These are phyloP conservation scores for Borostomias antarcticus DNA, from an alignment of 2,797 vertebrate species.

Conservation along the genomic window DNA sequence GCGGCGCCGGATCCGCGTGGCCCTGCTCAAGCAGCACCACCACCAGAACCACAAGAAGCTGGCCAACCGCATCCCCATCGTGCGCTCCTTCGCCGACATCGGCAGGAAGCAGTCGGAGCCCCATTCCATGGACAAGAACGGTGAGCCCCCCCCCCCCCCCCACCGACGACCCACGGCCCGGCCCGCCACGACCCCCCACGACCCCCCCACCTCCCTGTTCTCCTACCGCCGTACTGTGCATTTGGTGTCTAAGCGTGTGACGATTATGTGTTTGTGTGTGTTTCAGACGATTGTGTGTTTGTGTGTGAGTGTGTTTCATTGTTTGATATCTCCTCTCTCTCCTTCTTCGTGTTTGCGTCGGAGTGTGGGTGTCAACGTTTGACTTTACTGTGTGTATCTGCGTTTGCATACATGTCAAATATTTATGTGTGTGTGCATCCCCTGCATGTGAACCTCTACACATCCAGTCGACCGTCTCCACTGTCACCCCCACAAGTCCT, in stretches of 20 bases:
- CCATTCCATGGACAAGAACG: slow-evolving; percentile 98
- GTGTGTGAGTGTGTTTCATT: slow-evolving; percentile 81
- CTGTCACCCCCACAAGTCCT: slow-evolving; percentile 68
- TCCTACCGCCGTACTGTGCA: no score
- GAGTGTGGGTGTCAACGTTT: slow-evolving; percentile 42
- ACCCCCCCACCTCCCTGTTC: no score
- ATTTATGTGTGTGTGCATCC: not conserved
- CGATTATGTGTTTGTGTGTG: slow-evolving; percentile 37
- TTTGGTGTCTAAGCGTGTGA: no score
- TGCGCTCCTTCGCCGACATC: slow-evolving; percentile 98
- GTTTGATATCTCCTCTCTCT: slow-evolving; percentile 49
- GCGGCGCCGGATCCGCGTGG: slow-evolving; percentile 89
- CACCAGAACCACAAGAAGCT: slow-evolving; percentile 99
- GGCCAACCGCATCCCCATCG: slow-evolving; percentile 97
- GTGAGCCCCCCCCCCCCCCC: slow-evolving; percentile 77
- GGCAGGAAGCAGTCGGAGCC: slow-evolving; percentile 99
- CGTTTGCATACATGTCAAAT: slow-evolving; percentile 13
- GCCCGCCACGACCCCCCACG: no score
- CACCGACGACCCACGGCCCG: no score
- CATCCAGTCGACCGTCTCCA: slow-evolving; percentile 41
- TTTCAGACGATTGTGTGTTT: slow-evolving; percentile 56
- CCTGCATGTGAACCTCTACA: slow-evolving; percentile 17
- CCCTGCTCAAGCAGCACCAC: slow-evolving; percentile 95
- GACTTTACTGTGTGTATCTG: not conserved
- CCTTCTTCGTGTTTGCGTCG: slow-evolving; percentile 53